Base-by-base conservation (phyloP, 1,140 invertebrate species). In the Meteorus sp. region DNA sequence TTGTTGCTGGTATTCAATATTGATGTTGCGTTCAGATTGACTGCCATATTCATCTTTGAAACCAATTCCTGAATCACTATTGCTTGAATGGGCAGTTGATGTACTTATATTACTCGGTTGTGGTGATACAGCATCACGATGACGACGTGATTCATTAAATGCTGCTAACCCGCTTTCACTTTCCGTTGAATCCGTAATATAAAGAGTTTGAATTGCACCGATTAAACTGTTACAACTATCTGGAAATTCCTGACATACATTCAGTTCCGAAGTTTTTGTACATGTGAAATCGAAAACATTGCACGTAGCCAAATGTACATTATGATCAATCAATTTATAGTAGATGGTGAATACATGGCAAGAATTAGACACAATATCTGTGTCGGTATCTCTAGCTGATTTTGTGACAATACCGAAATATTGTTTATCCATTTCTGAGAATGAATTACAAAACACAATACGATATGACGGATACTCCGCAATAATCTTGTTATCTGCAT, bases 301-400 rank as follows among this genome's bases (percentile, higher is more conserved):
- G 33, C 73, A 77, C 2, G 73, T 78, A 29, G 61, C 75, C 0
- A 71, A 75, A 80, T 97, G 95, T 27, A 88, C 85, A 31, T 83
- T 82, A 74, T 96, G 90, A 73, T 95, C 91, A 0, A 87, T 85
- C 35, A 94, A 78, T 70, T 93, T 89, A 0, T 91, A 87, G 70
- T 97, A 93, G 11, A 96, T 90, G 60, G 92, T 93, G 75, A 98
- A 98, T 0, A 97, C 93, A 76, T 98, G 95, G 72, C 95, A 97
- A 33, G 94, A 95, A 71, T 92, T 93, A 9, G 92, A 93, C 0
- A 89, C 83, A 11, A 84, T 78, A 35, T 83, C 81, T n/a, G n/a
- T n/a, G 19, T 78, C 74, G 53, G 65, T 71, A 44, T 82, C 76
- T 57, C 81, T 82, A 8, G 83, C 79, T 5, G 90, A 89, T 63